Conservation (phyloP, 2,113 vertebrate genomes). For the Rhea americana region DNA sequence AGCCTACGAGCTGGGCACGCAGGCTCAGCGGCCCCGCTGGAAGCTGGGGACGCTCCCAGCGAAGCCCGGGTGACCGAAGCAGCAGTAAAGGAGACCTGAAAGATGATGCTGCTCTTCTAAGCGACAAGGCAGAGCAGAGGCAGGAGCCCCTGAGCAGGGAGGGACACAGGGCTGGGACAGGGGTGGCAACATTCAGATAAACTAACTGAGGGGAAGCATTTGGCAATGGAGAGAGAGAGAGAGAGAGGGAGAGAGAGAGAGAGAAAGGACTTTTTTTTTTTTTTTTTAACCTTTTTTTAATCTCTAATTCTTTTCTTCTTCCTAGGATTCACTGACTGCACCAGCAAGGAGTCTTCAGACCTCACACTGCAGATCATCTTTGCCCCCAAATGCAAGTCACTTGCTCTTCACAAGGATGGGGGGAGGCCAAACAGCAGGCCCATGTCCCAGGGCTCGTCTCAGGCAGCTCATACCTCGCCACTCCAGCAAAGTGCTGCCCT, state of each 20-base stretch:
- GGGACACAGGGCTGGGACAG: neutral
- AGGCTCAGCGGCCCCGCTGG: neutral
- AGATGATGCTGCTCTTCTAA: neutral
- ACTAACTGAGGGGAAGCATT: neutral
- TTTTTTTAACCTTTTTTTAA: neutral
- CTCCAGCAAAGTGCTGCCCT: neutral
- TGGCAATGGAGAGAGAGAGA: neutral
- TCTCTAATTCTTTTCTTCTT: neutral
- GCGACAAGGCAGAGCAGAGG: neutral
- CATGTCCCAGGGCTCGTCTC: neutral
- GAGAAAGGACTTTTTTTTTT: neutral
- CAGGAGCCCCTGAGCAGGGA: neutral
- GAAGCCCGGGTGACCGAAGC: neutral
- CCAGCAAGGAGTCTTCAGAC: neutral
- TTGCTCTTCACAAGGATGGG: neutral
- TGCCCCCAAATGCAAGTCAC: neutral
- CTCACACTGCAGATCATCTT: neutral
- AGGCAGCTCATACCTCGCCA: neutral
- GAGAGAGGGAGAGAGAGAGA: neutral
- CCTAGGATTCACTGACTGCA: neutral
- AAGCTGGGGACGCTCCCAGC: neutral
- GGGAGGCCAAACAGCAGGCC: rapidly evolving
- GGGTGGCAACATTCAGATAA: neutral
- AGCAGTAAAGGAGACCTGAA: neutral
- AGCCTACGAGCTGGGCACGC: rapidly evolving